Evolutionary conservation across 2,797 vertebrate genomes (phyloP).

Genomic region (Lycodopsis pacificus): DNA sequence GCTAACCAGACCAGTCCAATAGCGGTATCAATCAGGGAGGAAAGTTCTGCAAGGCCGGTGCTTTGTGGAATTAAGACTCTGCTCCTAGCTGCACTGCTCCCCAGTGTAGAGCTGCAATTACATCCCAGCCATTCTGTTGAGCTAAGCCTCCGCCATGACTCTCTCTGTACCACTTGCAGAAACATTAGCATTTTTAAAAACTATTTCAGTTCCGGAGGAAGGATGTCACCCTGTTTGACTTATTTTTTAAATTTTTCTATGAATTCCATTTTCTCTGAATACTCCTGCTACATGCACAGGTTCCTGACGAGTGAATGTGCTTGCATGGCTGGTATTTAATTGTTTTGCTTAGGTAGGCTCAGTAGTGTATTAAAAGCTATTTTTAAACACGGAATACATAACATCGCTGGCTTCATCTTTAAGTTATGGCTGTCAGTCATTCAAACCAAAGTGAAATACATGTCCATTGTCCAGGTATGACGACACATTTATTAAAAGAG

Average conservation of each 20-base stretch:
- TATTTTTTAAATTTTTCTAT: not conserved
- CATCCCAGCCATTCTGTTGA: conserved; percentile 42
- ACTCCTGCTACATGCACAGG: not conserved
- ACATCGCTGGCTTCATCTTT: conserved; percentile 15
- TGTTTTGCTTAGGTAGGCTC: conserved; percentile 27
- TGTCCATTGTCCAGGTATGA: conserved; percentile 9
- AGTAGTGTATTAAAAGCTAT: conserved; percentile 6
- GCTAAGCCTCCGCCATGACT: conserved; percentile 22
- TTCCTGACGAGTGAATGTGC: conserved; percentile 25
- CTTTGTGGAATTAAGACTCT: conserved; percentile 60
- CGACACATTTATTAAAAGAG: not conserved
- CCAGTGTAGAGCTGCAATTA: conserved; percentile 55
- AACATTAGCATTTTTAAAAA: conserved; percentile 37
- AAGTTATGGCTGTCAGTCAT: conserved; percentile 19
- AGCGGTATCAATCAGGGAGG: conserved; percentile 75
- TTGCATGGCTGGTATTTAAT: conserved; percentile 30
- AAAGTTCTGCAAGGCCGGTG: conserved; percentile 62
- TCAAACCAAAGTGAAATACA: not conserved
- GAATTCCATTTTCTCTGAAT: conserved; percentile 26
- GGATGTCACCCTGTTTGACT: conserved; percentile 16
- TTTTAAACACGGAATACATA: not conserved
- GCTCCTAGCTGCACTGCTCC: conserved; percentile 52
- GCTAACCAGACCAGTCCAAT: conserved; percentile 63
- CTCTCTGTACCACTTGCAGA: conserved; percentile 34
- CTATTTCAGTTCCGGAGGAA: conserved; percentile 19